Percentiles rank a stretch among this genome's conserved stretches.
Conservation (phyloP, 2,797 vertebrate genomes). For the Tenualosa ilisha region DNA sequence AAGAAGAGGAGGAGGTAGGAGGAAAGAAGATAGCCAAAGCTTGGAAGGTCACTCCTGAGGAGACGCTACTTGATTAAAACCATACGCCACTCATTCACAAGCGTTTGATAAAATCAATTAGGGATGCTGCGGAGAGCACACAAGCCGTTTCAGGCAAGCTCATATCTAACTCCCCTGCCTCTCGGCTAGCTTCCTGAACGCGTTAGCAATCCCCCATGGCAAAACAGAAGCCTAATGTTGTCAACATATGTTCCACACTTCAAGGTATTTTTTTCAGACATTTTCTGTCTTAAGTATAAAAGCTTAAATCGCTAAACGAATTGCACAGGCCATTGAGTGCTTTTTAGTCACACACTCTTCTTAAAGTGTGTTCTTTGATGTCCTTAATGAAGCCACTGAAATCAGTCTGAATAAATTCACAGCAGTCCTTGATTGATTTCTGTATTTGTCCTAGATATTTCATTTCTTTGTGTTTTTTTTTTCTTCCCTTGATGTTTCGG, state of each 20-base stretch:
- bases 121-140: neutral
- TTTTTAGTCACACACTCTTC: neutral
- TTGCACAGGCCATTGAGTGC: neutral
- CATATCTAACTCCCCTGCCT: neutral
- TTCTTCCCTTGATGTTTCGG: conserved; percentile 28
- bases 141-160: neutral
- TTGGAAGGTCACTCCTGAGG: neutral
- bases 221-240: conserved; percentile 17
- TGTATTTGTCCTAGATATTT: conserved; percentile 69
- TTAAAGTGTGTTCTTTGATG: conserved; percentile 59
- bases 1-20: too few relatives aligned
- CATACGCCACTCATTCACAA: conserved; percentile 21
- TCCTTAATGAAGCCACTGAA: conserved; percentile 56
- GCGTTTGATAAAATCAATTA: conserved; percentile 39
- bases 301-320: neutral
- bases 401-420: conserved; percentile 48
- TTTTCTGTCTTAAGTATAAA: neutral
- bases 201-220: neutral
- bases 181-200: neutral
- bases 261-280: neutral
- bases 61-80: conserved; percentile 31
- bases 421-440: conserved; percentile 65
- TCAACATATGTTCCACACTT: neutral
- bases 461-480: conserved; percentile 54
- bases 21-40: conserved; percentile 14